These are phyloP conservation scores for Blastobasis lacticolella DNA, from an alignment of 2,888 invertebrate genomes.

Conservation along the genomic window DNA sequence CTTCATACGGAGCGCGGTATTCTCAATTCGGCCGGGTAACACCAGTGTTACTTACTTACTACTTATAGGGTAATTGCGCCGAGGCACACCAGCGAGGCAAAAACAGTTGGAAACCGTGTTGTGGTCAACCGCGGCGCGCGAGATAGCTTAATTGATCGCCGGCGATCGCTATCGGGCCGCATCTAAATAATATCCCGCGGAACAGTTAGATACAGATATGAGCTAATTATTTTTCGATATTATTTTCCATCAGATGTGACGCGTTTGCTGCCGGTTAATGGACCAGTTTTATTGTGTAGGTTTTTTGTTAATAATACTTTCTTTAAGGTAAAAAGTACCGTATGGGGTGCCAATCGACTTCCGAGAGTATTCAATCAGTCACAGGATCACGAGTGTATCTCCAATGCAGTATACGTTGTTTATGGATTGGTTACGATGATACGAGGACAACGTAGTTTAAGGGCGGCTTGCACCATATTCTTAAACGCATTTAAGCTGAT, in stretches of 20 bases:
- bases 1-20: constrained; percentile 8
- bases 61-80: constrained; percentile 35
- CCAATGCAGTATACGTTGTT: too few relatives aligned
- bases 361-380: too few relatives aligned
- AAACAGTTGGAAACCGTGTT: constrained; percentile 48
- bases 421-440: too few relatives aligned
- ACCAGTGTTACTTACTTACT: constrained; percentile 21
- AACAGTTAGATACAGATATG: constrained; percentile 32
- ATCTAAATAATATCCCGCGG: constrained; percentile 15
- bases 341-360: too few relatives aligned
- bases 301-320: too few relatives aligned
- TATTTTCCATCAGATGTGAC: not conserved
- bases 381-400: too few relatives aligned
- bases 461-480: too few relatives aligned
- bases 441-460: too few relatives aligned
- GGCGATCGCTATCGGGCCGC: constrained; percentile 27
- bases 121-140: constrained; percentile 38
- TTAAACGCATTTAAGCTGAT: too few relatives aligned
- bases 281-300: too few relatives aligned
- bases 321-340: too few relatives aligned
- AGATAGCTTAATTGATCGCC: constrained; percentile 52
- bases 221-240: constrained; percentile 29
- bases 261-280: too few relatives aligned
- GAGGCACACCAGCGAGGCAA: constrained; percentile 44
- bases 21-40: constrained; percentile 33